Percentiles rank a stretch among this genome's conserved stretches.
Evolutionary conservation across 2,113 vertebrate species (phyloP).

Genomic region (Lipophrys pholis): DNA sequence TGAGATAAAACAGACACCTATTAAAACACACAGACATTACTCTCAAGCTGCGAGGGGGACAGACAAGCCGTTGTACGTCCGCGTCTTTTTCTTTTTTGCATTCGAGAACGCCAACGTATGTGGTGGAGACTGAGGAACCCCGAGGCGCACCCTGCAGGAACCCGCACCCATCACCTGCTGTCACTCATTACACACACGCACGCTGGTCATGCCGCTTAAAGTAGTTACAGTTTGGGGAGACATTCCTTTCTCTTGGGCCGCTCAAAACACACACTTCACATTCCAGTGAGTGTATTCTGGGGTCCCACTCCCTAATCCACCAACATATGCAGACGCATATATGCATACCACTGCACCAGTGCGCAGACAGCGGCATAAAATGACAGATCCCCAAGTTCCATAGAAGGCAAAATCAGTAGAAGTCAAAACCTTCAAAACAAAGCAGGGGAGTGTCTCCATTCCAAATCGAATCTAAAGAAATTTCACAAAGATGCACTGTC

Average conservation of each 20-base stretch:
- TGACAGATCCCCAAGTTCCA: slow-evolving; percentile 40
- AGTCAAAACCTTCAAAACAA: slow-evolving; percentile 25
- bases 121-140: slow-evolving; percentile 37
- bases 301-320: slow-evolving; percentile 74
- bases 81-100: background rate
- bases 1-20: slow-evolving; percentile 64
- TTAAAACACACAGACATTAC: slow-evolving; percentile 46
- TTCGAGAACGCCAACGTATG: slow-evolving; percentile 4
- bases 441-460: slow-evolving; percentile 40
- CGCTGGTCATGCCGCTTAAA: slow-evolving; percentile 57
- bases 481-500: slow-evolving; percentile 25
- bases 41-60: slow-evolving; percentile 21
- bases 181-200: slow-evolving; percentile 50
- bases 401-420: background rate
- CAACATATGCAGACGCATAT: slow-evolving; percentile 67
- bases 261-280: slow-evolving; percentile 75
- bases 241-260: slow-evolving; percentile 61
- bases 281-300: slow-evolving; percentile 75
- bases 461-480: slow-evolving; percentile 4
- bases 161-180: slow-evolving; percentile 71
- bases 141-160: slow-evolving; percentile 41
- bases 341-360: slow-evolving; percentile 57
- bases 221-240: slow-evolving; percentile 61
- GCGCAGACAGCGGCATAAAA: slow-evolving; percentile 26
- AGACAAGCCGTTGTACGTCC: slow-evolving; percentile 1